Evolutionary conservation across 2,888 invertebrate genomes (phyloP), one percentile per base, ranked within the genome.

Genomic region (Lepidonotus clava): DNA sequence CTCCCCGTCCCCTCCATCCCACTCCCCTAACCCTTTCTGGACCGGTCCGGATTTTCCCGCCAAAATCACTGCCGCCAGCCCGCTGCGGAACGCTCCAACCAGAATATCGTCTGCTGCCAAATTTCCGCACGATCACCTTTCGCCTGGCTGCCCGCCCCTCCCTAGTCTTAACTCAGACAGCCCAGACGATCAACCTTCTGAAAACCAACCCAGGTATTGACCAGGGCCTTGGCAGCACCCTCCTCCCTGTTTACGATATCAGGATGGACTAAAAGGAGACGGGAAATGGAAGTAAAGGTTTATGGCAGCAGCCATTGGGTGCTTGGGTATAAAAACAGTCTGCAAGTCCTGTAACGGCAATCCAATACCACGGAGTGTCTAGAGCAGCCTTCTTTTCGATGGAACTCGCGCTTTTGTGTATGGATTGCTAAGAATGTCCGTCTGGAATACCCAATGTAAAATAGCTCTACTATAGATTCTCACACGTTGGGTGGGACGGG

Each of bases 11-110:
- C n/a, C n/a, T n/a, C n/a, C n/a, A n/a, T n/a, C n/a, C n/a, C n/a
- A n/a, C n/a, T n/a, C n/a, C 71, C 38, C 36, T 71, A 34, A 71
- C 71, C 71, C 71, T 71, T 71, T 71, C 71, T 71, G 71, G 38
- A 71, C 38, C 71, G 4, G 21, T 18, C 1, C n/a, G 38, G 36
- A 32, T 8, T 71, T 71, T 71, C 71, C 71, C 38, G 71, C 38
- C 71, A 36, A 71, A 71, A 71, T 71, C 71, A 71, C 38, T n/a
- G 21, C 36, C 36, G n/a, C n/a, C n/a, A n/a, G n/a, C n/a, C n/a
- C n/a, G n/a, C n/a, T n/a, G n/a, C n/a, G n/a, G n/a, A n/a, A n/a
- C n/a, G n/a, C n/a, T n/a, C n/a, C n/a, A 1, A 11, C 4, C 71
- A n/a, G n/a, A 38, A 36, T 71, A 38, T 71, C 71, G 71, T 71